phyloP scores from a whole-genome alignment of 2,113 vertebrate species.

The Noctilio leporinus region DNA sequence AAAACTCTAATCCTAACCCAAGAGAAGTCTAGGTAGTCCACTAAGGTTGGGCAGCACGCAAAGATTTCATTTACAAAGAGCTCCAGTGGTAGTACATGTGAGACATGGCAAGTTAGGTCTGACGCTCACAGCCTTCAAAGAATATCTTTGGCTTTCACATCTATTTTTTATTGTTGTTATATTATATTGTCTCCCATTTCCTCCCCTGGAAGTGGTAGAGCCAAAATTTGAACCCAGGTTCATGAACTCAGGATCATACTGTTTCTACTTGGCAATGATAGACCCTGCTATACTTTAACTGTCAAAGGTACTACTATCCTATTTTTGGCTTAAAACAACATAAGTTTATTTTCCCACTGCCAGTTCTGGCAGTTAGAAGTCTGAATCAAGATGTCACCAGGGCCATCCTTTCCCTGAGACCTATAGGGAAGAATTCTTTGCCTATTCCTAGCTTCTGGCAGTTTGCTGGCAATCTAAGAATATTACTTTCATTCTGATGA shows the following conservation, averaged over 20 bases:
- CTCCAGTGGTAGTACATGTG: not conserved
- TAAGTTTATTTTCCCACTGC: not conserved
- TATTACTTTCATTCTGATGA: not conserved
- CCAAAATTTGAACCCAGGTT: not conserved
- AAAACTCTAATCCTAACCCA: not conserved
- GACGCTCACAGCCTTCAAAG: not conserved
- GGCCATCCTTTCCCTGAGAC: not conserved
- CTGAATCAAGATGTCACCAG: not conserved
- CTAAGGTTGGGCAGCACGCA: not conserved
- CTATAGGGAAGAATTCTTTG: not conserved
- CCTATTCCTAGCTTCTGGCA: not conserved
- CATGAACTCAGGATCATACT: not conserved
- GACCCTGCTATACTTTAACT: not conserved
- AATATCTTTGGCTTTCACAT: not conserved
- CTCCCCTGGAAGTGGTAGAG: not conserved
- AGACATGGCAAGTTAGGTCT: not conserved
- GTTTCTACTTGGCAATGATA: not conserved
- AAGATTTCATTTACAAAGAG: not conserved
- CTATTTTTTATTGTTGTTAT: too few relatives aligned
- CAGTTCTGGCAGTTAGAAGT: not conserved
- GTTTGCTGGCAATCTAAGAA: not conserved
- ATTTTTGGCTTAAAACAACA: not conserved
- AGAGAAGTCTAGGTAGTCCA: not conserved
- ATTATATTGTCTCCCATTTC: too few relatives aligned
- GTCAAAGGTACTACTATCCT: not conserved